Evolutionary conservation across 1,140 invertebrate species (phyloP).

Genomic region (Zaprionus inermis): DNA sequence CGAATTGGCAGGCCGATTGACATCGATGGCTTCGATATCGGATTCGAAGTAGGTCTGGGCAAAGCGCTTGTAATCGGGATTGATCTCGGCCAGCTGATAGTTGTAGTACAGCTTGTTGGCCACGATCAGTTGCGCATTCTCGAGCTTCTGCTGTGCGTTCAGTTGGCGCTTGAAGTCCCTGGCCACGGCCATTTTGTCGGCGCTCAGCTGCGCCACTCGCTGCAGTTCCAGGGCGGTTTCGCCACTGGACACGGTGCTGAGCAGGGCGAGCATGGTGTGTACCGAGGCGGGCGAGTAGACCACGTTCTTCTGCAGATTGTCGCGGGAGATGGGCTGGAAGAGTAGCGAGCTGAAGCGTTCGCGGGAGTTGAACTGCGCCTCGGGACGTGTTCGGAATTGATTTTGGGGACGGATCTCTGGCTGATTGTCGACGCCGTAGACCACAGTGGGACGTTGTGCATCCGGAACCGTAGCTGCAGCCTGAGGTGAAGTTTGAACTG

Average conservation of each 20-base stretch:
- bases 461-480: background rate
- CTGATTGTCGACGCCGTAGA: background rate
- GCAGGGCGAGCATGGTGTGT: conserved; percentile 56
- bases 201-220: conserved; percentile 21
- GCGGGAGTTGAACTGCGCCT: conserved; percentile 42
- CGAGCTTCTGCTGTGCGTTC: background rate
- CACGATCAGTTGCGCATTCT: conserved; percentile 43
- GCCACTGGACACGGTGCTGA: conserved; percentile 51
- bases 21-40: conserved; percentile 52
- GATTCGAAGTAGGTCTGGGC: conserved; percentile 33
- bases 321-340: conserved; percentile 44
- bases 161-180: conserved; percentile 35
- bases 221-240: conserved; percentile 49
- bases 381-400: conserved; percentile 22
- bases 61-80: conserved; percentile 16
- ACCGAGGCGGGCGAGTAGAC: conserved; percentile 70
- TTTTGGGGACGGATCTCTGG: background rate
- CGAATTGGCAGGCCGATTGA: conserved; percentile 28
- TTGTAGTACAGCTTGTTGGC: conserved; percentile 67
- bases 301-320: conserved; percentile 39
- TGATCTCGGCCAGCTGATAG: conserved; percentile 28
- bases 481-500: background rate
- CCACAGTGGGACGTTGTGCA: background rate
- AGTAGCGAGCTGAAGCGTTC: conserved; percentile 65
- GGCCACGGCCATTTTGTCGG: background rate